Evolutionary conservation across 2,113 vertebrate genomes (phyloP).

Genomic region (Ptyas mucosa): DNA sequence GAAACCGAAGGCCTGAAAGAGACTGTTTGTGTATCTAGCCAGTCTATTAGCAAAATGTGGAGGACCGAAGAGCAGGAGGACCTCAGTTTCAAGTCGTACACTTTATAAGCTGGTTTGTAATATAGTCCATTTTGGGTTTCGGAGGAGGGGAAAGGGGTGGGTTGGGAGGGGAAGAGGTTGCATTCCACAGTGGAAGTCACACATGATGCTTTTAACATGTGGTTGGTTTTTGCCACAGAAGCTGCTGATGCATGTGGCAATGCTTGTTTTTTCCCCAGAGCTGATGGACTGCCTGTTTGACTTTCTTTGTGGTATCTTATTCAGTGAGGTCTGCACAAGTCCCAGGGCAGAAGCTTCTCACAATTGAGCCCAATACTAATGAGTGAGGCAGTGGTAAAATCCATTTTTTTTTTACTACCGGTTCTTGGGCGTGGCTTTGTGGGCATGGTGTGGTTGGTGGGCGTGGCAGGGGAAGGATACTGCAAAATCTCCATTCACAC

Average conservation of each 20-base stretch:
- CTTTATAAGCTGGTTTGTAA: slow-evolving; percentile 71
- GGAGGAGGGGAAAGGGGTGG: neutral
- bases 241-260: slow-evolving; percentile 19
- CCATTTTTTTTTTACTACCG: too few relatives aligned
- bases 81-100: slow-evolving; percentile 51
- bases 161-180: slow-evolving; percentile 14
- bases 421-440: too few relatives aligned
- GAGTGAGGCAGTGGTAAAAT: slow-evolving; percentile 26
- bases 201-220: slow-evolving; percentile 40
- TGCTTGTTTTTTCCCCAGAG: neutral
- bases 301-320: neutral
- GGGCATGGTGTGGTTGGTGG: too few relatives aligned
- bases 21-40: slow-evolving; percentile 71
- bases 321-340: neutral
- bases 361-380: neutral
- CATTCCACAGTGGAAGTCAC: slow-evolving; percentile 50
- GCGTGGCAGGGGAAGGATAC: too few relatives aligned
- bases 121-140: slow-evolving; percentile 59
- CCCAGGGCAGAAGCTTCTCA: slow-evolving; percentile 1
- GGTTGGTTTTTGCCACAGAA: slow-evolving; percentile 28
- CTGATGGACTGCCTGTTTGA: neutral
- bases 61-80: slow-evolving; percentile 55
- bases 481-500: too few relatives aligned
- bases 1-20: slow-evolving; percentile 72
- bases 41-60: slow-evolving; percentile 65